Base-by-base conservation (phyloP, 2,888 invertebrate genomes). In the Neoitamus cyanurus region DNA sequence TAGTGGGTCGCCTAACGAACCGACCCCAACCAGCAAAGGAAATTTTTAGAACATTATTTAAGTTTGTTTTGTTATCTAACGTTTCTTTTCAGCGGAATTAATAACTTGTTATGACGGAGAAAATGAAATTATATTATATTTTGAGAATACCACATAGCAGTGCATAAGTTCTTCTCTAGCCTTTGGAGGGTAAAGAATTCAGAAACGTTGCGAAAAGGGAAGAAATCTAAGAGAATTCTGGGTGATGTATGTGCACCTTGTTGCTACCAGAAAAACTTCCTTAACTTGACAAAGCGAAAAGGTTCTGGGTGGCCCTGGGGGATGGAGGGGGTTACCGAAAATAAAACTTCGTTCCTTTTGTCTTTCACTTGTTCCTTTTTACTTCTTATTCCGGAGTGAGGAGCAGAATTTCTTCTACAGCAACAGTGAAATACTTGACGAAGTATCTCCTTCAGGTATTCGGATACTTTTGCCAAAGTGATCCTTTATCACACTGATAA, bases 371-470 rank as follows among this genome's bases (percentile, higher is more conserved):
- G 3, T 48, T 48, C n/a, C n/a, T 58, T 25, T 58, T 25, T 15
- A 58, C 15, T 58, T 58, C 25, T 58, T 31, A 36, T 73, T 25
- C 20, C 15, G 36, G 73, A 34, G 73, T 73, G 73, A 73, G 73
- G 15, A 73, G 9, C 5, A 37, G 15, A 34, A 73, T 73, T 73
- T 73, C 73, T 73, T 9, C 20, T 73, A 58, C 15, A 70, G 70
- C 70, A 70, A 73, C 34, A 73, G 73, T 36, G 73, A 73, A 73
- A 73, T 73, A 34, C 73, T 73, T 73, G 31, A 20, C 73, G 73
- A 73, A 73, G 73, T 73, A 73, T 34, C 36, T 73, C 34, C 73
- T 73, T 36, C 73, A 73, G 37, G 73, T 73, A 73, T 73, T 73
- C 73, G 30, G 34, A 73, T 73, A 73, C 73, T 73, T 73, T 73